These are phyloP conservation scores for Palloptera scutellata DNA, from an alignment of 2,888 invertebrate species.

Conservation along the genomic window DNA sequence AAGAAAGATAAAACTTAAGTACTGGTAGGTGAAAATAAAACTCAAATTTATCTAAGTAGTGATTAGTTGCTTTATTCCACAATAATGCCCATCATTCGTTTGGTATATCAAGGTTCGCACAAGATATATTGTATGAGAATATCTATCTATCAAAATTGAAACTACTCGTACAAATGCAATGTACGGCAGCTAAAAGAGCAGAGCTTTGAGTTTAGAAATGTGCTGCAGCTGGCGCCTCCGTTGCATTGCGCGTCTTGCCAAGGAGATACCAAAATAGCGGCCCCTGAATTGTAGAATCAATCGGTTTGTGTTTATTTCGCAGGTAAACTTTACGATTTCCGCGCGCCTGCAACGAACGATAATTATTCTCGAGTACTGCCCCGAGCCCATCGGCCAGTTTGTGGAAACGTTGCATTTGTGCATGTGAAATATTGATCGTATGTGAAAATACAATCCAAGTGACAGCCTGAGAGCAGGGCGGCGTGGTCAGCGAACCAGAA, in stretches of 20 bases:
- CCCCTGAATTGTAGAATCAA: slow-evolving; percentile 21
- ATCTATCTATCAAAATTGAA: no score
- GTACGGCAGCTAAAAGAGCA: no score
- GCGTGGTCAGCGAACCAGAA: slow-evolving; percentile 40
- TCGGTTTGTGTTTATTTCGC: slow-evolving; percentile 29
- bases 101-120: no score
- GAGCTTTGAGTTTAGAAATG: no score
- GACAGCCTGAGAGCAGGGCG: slow-evolving; percentile 43
- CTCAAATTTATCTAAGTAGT: no score
- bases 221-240: no score
- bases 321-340: slow-evolving; percentile 37
- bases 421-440: slow-evolving; percentile 32
- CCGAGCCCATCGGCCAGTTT: slow-evolving; percentile 37
- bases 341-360: slow-evolving; percentile 39
- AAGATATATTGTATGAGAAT: no score
- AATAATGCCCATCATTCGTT: no score
- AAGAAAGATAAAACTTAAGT: no score
- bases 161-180: no score
- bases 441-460: slow-evolving; percentile 40
- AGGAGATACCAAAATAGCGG: slow-evolving; percentile 19
- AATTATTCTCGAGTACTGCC: slow-evolving; percentile 40
- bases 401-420: slow-evolving; percentile 35
- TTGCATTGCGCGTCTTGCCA: neutral
- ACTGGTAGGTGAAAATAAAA: no score
- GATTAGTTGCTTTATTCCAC: no score